Percentiles rank a stretch among this genome's conserved stretches.
phyloP scores from a whole-genome alignment of 2,888 invertebrate species.

The Cybosia mesomella region DNA sequence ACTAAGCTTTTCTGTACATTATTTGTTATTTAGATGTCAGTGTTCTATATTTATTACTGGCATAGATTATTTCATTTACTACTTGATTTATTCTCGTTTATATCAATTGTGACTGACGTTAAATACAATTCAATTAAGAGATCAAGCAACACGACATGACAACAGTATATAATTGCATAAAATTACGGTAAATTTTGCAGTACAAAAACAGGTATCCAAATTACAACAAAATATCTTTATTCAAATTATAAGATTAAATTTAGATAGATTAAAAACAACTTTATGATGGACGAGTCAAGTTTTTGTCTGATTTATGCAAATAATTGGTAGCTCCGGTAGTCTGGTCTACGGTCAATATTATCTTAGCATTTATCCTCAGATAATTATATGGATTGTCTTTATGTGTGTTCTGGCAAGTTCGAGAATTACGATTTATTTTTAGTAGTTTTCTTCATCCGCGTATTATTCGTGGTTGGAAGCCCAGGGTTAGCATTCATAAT shows the following conservation, averaged over 20 bases:
- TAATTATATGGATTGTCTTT: neutral
- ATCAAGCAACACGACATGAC: conserved; percentile 28
- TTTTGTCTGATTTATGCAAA: conserved; percentile 45
- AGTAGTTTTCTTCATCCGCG: neutral
- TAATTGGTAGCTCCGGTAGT: conserved; percentile 41
- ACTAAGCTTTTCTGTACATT: conserved; percentile 30
- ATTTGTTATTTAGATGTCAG: conserved; percentile 38
- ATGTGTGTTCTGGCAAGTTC: neutral
- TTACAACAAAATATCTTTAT: conserved; percentile 25
- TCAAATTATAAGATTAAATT: conserved; percentile 36
- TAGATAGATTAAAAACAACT: conserved; percentile 33
- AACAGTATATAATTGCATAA: conserved; percentile 45
- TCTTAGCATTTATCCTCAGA: conserved; percentile 6
- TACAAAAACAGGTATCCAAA: conserved; percentile 50
- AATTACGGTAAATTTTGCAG: conserved; percentile 42
- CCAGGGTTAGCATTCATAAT: neutral
- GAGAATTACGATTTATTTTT: neutral
- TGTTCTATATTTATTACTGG: conserved; percentile 40
- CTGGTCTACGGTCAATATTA: conserved; percentile 14
- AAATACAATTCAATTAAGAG: conserved; percentile 48
- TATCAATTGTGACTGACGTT: conserved; percentile 28
- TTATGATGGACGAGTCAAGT: conserved; percentile 33
- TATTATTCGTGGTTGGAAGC: too few species aligned
- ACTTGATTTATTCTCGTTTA: conserved; percentile 36
- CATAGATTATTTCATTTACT: conserved; percentile 27